Percentiles rank a stretch among this genome's conserved stretches.
phyloP scores from a whole-genome alignment of 64 coral and sea anemone genomes.

The Dendrophyllia cribrosa region DNA sequence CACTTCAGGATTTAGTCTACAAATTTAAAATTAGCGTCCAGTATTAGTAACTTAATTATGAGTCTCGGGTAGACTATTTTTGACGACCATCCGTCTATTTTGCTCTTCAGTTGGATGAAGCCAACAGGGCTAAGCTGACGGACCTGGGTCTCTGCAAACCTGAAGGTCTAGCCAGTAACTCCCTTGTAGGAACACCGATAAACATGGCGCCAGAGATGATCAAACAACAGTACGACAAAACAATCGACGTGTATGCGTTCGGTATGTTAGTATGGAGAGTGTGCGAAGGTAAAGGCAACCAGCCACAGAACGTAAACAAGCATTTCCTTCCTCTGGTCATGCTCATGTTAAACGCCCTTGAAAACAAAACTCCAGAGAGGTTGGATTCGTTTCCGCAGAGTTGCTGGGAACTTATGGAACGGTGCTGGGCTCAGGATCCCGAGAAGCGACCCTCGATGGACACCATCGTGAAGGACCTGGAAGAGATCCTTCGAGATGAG shows the following conservation, averaged over 20 bases:
- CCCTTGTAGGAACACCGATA: slow-evolving; percentile 67
- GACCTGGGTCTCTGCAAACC: slow-evolving; percentile 77
- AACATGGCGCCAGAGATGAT: slow-evolving; percentile 78
- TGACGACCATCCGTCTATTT: no score
- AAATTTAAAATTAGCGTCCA: no score
- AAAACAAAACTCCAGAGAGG: slow-evolving; percentile 62
- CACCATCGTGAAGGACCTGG: slow-evolving; percentile 24
- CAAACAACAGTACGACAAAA: slow-evolving; percentile 53
- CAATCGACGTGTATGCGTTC: slow-evolving; percentile 77
- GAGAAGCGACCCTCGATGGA: slow-evolving; percentile 45
- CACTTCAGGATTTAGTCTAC: no score
- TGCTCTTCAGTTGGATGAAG: slow-evolving; percentile 44
- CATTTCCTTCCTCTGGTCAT: slow-evolving; percentile 57
- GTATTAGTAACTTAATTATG: no score
- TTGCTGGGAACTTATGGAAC: slow-evolving; percentile 75
- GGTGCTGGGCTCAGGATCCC: slow-evolving; percentile 63
- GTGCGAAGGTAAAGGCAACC: slow-evolving; percentile 72
- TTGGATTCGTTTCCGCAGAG: slow-evolving; percentile 39
- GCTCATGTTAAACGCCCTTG: slow-evolving; percentile 63
- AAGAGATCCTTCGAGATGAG: slow-evolving; percentile 31
- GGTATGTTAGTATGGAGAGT: slow-evolving; percentile 72
- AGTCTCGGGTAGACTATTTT: no score
- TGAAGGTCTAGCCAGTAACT: slow-evolving; percentile 40
- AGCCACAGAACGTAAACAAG: slow-evolving; percentile 49
- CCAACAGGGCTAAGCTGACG: slow-evolving; percentile 56